phyloP scores from a whole-genome alignment of 2,888 invertebrate genomes.

The Choreutis nemorana region DNA sequence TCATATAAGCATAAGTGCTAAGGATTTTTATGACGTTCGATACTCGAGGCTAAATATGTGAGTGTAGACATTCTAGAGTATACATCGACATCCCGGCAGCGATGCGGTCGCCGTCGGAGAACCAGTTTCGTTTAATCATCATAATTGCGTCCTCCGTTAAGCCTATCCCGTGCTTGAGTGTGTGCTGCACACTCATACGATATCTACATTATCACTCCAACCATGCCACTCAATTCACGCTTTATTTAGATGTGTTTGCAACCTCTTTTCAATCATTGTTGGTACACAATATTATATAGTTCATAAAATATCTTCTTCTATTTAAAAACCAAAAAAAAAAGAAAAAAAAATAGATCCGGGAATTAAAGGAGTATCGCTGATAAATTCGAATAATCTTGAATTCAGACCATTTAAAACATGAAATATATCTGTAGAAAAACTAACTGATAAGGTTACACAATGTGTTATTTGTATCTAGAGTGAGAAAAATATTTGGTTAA shows the following conservation, averaged over 20 bases:
- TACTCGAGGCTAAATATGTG: constrained; percentile 18
- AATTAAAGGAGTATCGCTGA: no score
- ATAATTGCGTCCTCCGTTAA: constrained; percentile 62
- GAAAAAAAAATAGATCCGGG: no score
- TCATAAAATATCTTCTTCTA: neutral
- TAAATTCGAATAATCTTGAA: no score
- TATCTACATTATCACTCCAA: no score
- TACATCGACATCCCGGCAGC: constrained; percentile 34
- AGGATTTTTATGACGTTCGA: no score
- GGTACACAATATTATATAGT: neutral
- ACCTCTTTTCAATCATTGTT: constrained; percentile 2
- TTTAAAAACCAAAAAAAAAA: neutral
- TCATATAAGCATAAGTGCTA: no score
- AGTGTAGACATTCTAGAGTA: constrained; percentile 28
- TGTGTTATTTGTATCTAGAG: constrained; percentile 36
- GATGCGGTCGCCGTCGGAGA: constrained; percentile 29
- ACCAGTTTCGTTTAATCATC: constrained; percentile 63
- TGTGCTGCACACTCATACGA: constrained; percentile 22
- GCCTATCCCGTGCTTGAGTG: constrained; percentile 34
- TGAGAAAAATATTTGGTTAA: constrained; percentile 42
- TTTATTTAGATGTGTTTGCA: constrained; percentile 8
- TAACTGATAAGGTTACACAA: constrained; percentile 37
- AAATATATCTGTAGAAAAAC: neutral
- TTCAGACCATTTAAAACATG: neutral
- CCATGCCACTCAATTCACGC: constrained; percentile 8